These are phyloP conservation scores for Carcharodon carcharias DNA, from an alignment of 2,797 vertebrate genomes.

Conservation along the genomic window DNA sequence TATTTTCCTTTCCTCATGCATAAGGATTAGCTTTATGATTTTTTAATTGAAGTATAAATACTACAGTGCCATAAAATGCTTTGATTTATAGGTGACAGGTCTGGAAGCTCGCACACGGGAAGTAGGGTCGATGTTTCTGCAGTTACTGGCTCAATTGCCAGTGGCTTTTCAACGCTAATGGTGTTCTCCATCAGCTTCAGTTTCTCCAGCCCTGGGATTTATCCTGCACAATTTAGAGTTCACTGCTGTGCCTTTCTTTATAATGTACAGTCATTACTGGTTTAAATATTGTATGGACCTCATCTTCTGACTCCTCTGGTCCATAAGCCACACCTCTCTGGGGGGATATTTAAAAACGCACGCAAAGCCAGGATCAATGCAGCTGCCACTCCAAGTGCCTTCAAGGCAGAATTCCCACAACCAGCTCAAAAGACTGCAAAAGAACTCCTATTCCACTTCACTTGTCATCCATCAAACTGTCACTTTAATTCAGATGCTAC, in stretches of 20 bases:
- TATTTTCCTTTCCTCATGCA: constrained; percentile 63
- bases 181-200: constrained; percentile 40
- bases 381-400: constrained; percentile 67
- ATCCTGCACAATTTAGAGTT: constrained; percentile 7
- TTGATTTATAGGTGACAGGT: constrained; percentile 73
- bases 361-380: constrained; percentile 71
- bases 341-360: constrained; percentile 69
- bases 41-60: constrained; percentile 88
- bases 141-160: constrained; percentile 23
- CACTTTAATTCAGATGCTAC: constrained; percentile 90
- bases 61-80: constrained; percentile 61
- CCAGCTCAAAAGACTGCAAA: constrained; percentile 73
- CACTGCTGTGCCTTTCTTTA: neutral
- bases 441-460: constrained; percentile 66
- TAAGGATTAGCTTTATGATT: constrained; percentile 61
- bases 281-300: constrained; percentile 96
- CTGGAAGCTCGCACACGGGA: constrained; percentile 59
- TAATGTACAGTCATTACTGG: constrained; percentile 41
- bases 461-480: constrained; percentile 84
- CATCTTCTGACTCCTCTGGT: constrained; percentile 72
- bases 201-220: constrained; percentile 21
- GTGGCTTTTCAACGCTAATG: constrained; percentile 23
- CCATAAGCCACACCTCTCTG: constrained; percentile 71
- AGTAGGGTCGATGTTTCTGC: constrained; percentile 44
- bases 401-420: constrained; percentile 69